These are phyloP conservation scores for Chromoteleia sp. DNA, from an alignment of 2,888 invertebrate species.

Conservation along the genomic window DNA sequence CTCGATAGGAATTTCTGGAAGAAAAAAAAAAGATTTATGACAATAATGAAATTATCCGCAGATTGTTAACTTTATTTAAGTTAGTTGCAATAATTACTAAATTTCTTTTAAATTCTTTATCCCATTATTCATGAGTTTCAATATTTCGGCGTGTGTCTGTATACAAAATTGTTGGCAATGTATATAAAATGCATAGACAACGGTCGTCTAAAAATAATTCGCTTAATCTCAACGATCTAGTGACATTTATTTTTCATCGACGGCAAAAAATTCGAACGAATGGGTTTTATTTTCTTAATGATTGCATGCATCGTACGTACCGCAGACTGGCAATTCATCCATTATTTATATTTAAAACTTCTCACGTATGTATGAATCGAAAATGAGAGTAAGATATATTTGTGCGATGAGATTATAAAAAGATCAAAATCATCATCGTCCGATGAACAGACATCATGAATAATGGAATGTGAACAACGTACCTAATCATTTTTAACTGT, in stretches of 20 bases:
- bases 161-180: neutral
- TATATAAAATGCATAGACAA: neutral
- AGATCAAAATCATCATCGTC: slow-evolving; percentile 36
- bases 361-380: slow-evolving; percentile 48
- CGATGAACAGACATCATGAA: slow-evolving; percentile 13
- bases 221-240: slow-evolving; percentile 12
- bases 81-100: no score
- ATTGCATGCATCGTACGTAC: slow-evolving; percentile 17
- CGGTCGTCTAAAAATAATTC: slow-evolving; percentile 8
- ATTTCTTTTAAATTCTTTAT: no score
- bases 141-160: slow-evolving; percentile 1
- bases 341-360: slow-evolving; percentile 46
- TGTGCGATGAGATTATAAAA: slow-evolving; percentile 43
- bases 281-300: slow-evolving; percentile 33
- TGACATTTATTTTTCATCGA: slow-evolving; percentile 38
- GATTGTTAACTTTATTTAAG: no score
- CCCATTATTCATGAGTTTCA: neutral
- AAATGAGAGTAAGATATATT: slow-evolving; percentile 52
- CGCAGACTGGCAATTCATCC: slow-evolving; percentile 28
- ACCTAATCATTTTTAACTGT: neutral
- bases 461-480: slow-evolving; percentile 19
- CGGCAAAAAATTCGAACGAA: slow-evolving; percentile 17
- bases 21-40: no score
- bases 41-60: no score
- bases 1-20: no score